Evolutionary conservation across 2,797 vertebrate species (phyloP).

Genomic region (Oophaga sylvatica): DNA sequence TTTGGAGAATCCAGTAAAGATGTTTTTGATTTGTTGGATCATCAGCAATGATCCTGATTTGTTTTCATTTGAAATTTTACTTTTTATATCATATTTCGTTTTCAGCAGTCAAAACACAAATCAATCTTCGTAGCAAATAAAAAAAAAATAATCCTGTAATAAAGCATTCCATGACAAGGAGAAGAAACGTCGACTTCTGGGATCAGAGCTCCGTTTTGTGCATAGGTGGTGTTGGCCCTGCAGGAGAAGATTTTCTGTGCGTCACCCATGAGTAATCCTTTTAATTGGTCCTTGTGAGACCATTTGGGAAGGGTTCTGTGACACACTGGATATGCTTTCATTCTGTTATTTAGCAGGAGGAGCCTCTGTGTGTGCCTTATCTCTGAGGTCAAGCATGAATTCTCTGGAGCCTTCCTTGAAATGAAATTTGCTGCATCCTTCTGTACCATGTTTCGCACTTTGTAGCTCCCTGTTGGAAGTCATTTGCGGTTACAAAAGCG

Average conservation of each 20-base stretch:
- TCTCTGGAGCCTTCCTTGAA: conserved; percentile 66
- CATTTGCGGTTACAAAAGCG: conserved; percentile 75
- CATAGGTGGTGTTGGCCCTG: conserved; percentile 77
- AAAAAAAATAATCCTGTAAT: conserved; percentile 66
- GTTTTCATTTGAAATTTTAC: conserved; percentile 75
- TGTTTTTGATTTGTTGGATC: conserved; percentile 76
- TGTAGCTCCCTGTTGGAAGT: conserved; percentile 71
- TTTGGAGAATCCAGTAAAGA: conserved; percentile 81
- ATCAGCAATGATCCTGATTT: conserved; percentile 81
- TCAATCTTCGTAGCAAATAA: conserved; percentile 71
- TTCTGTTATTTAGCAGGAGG: conserved; percentile 73
- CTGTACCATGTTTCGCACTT: conserved; percentile 71
- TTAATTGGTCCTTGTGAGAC: conserved; percentile 78
- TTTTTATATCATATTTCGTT: conserved; percentile 77
- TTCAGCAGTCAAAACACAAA: conserved; percentile 76
- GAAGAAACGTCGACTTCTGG: conserved; percentile 78
- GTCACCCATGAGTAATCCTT: conserved; percentile 75
- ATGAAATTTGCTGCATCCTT: conserved; percentile 69
- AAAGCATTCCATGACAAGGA: conserved; percentile 74
- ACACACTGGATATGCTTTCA: conserved; percentile 79
- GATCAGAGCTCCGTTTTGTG: conserved; percentile 73
- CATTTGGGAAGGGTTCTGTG: conserved; percentile 74
- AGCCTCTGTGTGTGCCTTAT: conserved; percentile 72
- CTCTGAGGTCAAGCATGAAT: conserved; percentile 75
- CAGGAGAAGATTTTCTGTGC: conserved; percentile 80